A percentile compares a stretch with the other conserved stretches of the same genome.
These are phyloP conservation scores for Centroberyx gerrardi DNA, from an alignment of 2,797 vertebrate species.

Conservation along the genomic window DNA sequence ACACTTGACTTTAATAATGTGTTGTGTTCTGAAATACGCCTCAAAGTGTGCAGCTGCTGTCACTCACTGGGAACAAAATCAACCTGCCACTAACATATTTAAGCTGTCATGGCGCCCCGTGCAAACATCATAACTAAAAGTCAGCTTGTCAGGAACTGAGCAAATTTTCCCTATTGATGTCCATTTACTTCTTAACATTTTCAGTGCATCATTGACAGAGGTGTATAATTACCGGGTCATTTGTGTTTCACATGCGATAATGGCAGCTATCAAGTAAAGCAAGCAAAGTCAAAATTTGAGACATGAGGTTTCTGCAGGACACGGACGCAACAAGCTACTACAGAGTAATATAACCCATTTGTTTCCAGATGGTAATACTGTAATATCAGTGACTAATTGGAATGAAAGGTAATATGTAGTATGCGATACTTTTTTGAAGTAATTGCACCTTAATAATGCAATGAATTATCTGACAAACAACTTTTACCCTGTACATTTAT, in stretches of 20 bases:
- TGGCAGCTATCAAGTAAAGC: slow-evolving; percentile 15
- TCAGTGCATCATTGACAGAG: slow-evolving; percentile 11
- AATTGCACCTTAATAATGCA: not conserved
- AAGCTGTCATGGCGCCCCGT: not conserved
- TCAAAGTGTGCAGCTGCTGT: slow-evolving; percentile 2
- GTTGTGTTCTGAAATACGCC: not conserved
- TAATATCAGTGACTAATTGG: not conserved
- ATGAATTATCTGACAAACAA: not conserved
- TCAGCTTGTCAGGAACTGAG: not conserved
- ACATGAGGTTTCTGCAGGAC: not conserved
- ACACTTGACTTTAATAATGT: not conserved
- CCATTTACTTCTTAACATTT: slow-evolving; percentile 17
- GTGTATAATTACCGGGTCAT: slow-evolving; percentile 11
- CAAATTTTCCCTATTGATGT: too few relatives aligned
- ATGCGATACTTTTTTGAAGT: not conserved
- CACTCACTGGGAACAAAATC: slow-evolving; percentile 6
- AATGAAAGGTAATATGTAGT: not conserved
- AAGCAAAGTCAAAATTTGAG: not conserved
- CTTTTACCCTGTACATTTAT: not conserved
- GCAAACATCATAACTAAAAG: not conserved
- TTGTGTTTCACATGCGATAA: slow-evolving; percentile 33
- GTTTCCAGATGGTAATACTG: too few relatives aligned
- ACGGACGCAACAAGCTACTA: not conserved
- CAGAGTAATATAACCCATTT: too few relatives aligned
- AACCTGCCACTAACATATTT: slow-evolving; percentile 8